Conservation (phyloP, 1,140 invertebrate species). For the Saccostrea echinata region DNA sequence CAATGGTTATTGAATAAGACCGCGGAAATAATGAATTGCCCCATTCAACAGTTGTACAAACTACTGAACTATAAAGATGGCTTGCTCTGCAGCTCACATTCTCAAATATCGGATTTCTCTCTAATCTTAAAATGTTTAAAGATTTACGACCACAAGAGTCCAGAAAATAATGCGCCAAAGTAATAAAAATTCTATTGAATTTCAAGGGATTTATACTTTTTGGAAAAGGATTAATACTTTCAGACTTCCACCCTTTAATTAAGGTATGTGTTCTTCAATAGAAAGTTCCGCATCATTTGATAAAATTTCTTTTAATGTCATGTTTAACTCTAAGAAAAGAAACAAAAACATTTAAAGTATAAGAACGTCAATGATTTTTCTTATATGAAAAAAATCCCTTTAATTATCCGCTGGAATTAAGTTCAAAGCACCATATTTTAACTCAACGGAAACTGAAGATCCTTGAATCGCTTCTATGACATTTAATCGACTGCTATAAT, state of each 20-base stretch:
- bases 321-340: not conserved
- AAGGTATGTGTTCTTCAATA: not conserved
- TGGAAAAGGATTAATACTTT: not conserved
- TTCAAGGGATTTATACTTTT: not conserved
- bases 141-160: not conserved
- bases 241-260: not conserved
- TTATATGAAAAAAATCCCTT: not conserved
- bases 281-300: not conserved
- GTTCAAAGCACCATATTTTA: conserved; percentile 5
- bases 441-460: not conserved
- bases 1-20: not conserved
- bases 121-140: not conserved
- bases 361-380: not conserved
- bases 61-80: not conserved
- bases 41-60: not conserved
- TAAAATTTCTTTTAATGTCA: not conserved
- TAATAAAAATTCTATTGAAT: not conserved
- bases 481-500: conserved; percentile 18
- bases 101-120: conserved; percentile 9
- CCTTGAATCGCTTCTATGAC: not conserved
- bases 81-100: not conserved
- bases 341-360: not conserved
- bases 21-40: not conserved
- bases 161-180: not conserved
- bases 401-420: not conserved